Conservation (phyloP, 2,113 vertebrate species). For the Channa maculata region DNA sequence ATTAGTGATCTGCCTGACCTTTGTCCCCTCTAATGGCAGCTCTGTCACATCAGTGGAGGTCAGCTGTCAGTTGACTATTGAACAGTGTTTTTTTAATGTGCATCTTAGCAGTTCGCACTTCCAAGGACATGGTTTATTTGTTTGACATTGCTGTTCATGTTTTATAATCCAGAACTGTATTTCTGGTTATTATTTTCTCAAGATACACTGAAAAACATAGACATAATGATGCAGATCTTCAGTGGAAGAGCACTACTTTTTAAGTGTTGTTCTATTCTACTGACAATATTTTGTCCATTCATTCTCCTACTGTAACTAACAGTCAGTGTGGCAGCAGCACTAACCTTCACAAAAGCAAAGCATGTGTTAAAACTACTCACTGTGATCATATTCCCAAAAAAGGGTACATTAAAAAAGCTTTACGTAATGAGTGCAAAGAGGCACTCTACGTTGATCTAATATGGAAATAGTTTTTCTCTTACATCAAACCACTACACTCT, state of each 20-base stretch:
- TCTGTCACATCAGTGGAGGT: slow-evolving; percentile 51
- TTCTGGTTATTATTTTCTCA: too few relatives aligned
- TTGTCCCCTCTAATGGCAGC: slow-evolving; percentile 43
- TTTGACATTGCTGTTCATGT: slow-evolving; percentile 27
- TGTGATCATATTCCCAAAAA: not conserved
- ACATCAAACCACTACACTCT: not conserved
- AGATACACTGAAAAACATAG: not conserved
- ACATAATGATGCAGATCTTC: not conserved
- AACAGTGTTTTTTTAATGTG: slow-evolving; percentile 32
- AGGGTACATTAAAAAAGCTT: slow-evolving; percentile 1
- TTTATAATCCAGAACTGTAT: not conserved
- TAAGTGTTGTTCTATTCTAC: not conserved
- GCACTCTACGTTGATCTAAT: too few relatives aligned
- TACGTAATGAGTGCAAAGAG: too few relatives aligned
- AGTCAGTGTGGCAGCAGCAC: not conserved
- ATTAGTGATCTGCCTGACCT: slow-evolving; percentile 36
- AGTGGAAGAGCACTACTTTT: not conserved
- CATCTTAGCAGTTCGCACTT: slow-evolving; percentile 9
- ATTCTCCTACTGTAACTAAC: not conserved
- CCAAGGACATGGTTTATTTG: slow-evolving; percentile 21
- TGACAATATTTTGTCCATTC: not conserved
- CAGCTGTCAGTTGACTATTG: slow-evolving; percentile 43
- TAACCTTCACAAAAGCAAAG: slow-evolving; percentile 13
- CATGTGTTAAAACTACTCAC: too few relatives aligned
- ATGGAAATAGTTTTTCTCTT: slow-evolving; percentile 2